Conservation (phyloP, 2,113 vertebrate genomes). For the Sinocyclocheilus anshuiensis region DNA sequence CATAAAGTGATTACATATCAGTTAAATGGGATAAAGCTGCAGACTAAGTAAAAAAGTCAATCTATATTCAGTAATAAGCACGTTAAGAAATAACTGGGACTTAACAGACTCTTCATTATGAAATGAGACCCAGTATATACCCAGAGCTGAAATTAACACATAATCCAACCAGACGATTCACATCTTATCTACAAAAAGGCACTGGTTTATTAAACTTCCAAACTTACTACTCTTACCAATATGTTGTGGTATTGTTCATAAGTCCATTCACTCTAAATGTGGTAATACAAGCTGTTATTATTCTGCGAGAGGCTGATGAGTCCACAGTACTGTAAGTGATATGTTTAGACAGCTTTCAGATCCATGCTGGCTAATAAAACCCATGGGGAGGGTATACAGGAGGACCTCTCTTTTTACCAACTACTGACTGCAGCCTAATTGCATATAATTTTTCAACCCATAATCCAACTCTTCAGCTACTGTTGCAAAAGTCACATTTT, state of each 20-base stretch:
- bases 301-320: not conserved
- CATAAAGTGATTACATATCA: slow-evolving; percentile 1
- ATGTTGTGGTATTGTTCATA: not conserved
- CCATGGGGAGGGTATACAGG: not conserved
- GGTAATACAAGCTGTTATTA: not conserved
- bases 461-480: not conserved
- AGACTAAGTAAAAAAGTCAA: not conserved
- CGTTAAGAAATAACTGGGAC: too few relatives aligned
- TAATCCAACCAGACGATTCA: not conserved
- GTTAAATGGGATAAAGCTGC: not conserved
- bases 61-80: too few relatives aligned
- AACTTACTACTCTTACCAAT: not conserved
- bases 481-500: slow-evolving; percentile 1
- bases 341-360: slow-evolving; percentile 32
- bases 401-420: not conserved
- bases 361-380: slow-evolving; percentile 25
- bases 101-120: not conserved
- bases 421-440: slow-evolving; percentile 18
- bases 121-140: not conserved
- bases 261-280: not conserved
- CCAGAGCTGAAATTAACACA: not conserved
- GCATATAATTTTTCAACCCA: not conserved
- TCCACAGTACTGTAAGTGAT: slow-evolving; percentile 29
- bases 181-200: not conserved
- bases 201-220: not conserved